Base-by-base conservation (phyloP, 2,888 invertebrate genomes). In the Bhutanitis thaidina region DNA sequence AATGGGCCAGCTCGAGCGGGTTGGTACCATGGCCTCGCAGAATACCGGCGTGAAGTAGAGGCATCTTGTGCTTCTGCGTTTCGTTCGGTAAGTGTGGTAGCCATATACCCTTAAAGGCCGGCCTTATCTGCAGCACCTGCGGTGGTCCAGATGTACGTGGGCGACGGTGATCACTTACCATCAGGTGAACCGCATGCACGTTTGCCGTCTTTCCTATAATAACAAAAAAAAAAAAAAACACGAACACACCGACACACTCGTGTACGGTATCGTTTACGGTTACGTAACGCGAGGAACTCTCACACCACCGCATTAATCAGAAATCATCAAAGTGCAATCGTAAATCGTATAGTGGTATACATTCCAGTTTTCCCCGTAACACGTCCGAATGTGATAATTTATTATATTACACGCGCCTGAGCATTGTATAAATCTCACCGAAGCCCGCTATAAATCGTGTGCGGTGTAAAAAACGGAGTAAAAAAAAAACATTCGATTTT, bases 351-450 rank as follows among this genome's bases (percentile, higher is more conserved):
- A 25, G 34, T 32, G 43, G 49, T 50, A 43, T 49, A 40, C 40
- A 20, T 45, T 45, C 35, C 45, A 40, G 51, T 29, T 49, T 51
- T 51, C 51, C 45, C 45, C 13, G 51, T 51, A 51, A 40, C 35
- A 52, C 43, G 56, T 56, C 52, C 45, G 38, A 43, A 54, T 52
- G 52, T 40, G 52, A 56, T 56, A 56, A 56, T 56, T 56, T 56
- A 56, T 56, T 15, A 39, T 36, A 48, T 48, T 48, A 56, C 52
- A 56, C 25, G 41, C 49, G 52, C 48, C 12, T 29, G 52, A 46
- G 52, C 52, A 54, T 50, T 54, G 44, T 57, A 57, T 57, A 57
- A 57, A 57, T 57, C 56, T 57, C 45, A n/a, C 38, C 52, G 43
- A 32, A 38, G 54, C 47, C 54, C 52, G 41, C 50, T 47, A 45